phyloP scores from a whole-genome alignment of 1,140 invertebrate genomes.

The Drosophila lacteicornis region DNA sequence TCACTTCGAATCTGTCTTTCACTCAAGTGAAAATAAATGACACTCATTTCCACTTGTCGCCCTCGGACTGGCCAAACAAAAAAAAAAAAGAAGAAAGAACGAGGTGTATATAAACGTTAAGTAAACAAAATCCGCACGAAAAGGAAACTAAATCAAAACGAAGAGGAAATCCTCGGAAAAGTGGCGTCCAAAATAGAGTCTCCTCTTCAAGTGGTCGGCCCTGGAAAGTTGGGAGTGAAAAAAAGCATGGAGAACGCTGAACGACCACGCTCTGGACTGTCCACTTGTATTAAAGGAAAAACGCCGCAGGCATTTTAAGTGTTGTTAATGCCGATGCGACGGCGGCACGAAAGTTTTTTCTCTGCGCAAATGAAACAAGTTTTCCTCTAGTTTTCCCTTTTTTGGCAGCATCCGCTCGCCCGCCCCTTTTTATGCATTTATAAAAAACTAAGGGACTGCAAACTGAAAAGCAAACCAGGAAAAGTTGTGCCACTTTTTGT shows the following conservation, averaged over 20 bases:
- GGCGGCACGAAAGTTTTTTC: conserved; percentile 62
- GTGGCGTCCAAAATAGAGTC: conserved; percentile 31
- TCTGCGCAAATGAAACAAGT: conserved; percentile 76
- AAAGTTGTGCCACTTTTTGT: conserved; percentile 67
- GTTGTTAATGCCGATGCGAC: conserved; percentile 76
- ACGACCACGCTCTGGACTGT: conserved; percentile 59
- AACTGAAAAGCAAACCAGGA: conserved; percentile 55
- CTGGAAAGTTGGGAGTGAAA: conserved; percentile 42
- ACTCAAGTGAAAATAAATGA: conserved; percentile 62
- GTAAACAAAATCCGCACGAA: conserved; percentile 62
- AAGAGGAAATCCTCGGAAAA: conserved; percentile 54
- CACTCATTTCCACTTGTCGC: conserved; percentile 76
- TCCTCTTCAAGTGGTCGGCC: conserved; percentile 58
- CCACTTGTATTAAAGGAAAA: conserved; percentile 79
- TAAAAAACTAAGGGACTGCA: conserved; percentile 58
- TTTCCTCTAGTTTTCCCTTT: conserved; percentile 38
- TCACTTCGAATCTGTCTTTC: conserved; percentile 26
- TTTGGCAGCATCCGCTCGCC: conserved; percentile 23
- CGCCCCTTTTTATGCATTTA: conserved; percentile 75
- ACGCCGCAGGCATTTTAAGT: conserved; percentile 81
- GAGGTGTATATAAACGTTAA: conserved; percentile 42
- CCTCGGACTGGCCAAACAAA: conserved; percentile 20
- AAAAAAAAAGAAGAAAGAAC: not conserved
- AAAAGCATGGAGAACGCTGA: conserved; percentile 19
- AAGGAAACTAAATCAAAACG: conserved; percentile 74